These are phyloP conservation scores for Platycheirus albimanus DNA, from an alignment of 2,888 invertebrate genomes.

Conservation along the genomic window DNA sequence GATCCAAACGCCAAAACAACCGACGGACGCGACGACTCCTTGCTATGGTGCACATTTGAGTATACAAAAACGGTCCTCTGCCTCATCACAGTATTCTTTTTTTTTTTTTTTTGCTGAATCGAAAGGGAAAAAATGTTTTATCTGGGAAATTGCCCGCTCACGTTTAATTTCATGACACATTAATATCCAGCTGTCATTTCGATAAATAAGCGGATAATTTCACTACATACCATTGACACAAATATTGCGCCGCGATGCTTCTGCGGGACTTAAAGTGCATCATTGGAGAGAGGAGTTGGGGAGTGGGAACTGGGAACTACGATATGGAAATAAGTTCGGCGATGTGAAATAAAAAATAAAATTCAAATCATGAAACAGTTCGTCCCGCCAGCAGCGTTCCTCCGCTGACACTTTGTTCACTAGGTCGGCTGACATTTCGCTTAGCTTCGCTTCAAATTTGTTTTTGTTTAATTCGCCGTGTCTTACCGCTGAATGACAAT, in stretches of 20 bases:
- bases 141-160: slow-evolving; percentile 75
- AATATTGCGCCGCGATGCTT: slow-evolving; percentile 54
- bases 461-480: slow-evolving; percentile 24
- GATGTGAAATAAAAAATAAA: slow-evolving; percentile 63
- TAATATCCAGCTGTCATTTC: slow-evolving; percentile 76
- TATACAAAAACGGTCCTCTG: slow-evolving; percentile 47
- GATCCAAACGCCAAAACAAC: slow-evolving; percentile 64
- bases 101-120: neutral
- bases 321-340: slow-evolving; percentile 30
- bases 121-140: slow-evolving; percentile 65
- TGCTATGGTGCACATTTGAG: slow-evolving; percentile 20
- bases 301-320: slow-evolving; percentile 4
- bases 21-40: slow-evolving; percentile 45
- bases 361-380: slow-evolving; percentile 66
- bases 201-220: slow-evolving; percentile 76
- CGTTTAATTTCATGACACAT: slow-evolving; percentile 77
- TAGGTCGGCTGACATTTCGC: slow-evolving; percentile 62
- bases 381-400: neutral
- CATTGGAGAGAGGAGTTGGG: neutral
- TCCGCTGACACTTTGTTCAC: slow-evolving; percentile 60
- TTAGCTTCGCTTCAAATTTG: slow-evolving; percentile 1
- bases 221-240: slow-evolving; percentile 73
- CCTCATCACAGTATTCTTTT: slow-evolving; percentile 30
- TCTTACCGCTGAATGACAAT: slow-evolving; percentile 58
- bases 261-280: slow-evolving; percentile 10